phyloP scores from a whole-genome alignment of 1,140 invertebrate genomes.

The Anastatus disparis region DNA sequence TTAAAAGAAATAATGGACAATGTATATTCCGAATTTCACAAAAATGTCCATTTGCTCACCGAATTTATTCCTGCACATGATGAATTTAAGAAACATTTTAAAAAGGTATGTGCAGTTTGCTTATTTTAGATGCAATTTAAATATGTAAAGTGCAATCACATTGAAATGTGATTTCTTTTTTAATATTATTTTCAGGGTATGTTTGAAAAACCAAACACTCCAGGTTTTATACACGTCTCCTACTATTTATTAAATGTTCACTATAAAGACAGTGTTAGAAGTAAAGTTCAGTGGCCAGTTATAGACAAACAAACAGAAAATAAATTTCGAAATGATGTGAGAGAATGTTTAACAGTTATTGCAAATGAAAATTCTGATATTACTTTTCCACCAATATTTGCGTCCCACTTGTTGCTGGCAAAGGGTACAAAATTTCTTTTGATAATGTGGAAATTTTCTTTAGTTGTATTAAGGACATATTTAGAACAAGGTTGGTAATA shows the following conservation, averaged over 20 bases:
- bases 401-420: constrained; percentile 53
- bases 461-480: constrained; percentile 48
- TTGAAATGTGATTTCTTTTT: constrained; percentile 6
- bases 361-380: constrained; percentile 54
- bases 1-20: constrained; percentile 28
- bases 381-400: constrained; percentile 50
- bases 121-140: constrained; percentile 1
- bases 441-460: constrained; percentile 58
- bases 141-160: background rate
- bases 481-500: constrained; percentile 43
- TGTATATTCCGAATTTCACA: constrained; percentile 47
- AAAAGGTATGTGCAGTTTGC: constrained; percentile 48
- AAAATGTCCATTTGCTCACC: constrained; percentile 51
- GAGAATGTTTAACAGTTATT: constrained; percentile 50
- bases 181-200: constrained; percentile 62
- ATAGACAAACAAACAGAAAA: constrained; percentile 64
- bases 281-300: constrained; percentile 65
- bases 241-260: constrained; percentile 64
- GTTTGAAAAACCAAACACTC: constrained; percentile 67
- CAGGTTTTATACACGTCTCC: constrained; percentile 65
- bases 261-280: constrained; percentile 62
- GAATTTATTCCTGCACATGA: constrained; percentile 49
- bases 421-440: constrained; percentile 53
- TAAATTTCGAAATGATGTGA: constrained; percentile 61
- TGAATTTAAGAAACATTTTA: constrained; percentile 57